These are phyloP conservation scores for Microcebus jonahi DNA, from an alignment of 2,113 vertebrate species.

Conservation along the genomic window DNA sequence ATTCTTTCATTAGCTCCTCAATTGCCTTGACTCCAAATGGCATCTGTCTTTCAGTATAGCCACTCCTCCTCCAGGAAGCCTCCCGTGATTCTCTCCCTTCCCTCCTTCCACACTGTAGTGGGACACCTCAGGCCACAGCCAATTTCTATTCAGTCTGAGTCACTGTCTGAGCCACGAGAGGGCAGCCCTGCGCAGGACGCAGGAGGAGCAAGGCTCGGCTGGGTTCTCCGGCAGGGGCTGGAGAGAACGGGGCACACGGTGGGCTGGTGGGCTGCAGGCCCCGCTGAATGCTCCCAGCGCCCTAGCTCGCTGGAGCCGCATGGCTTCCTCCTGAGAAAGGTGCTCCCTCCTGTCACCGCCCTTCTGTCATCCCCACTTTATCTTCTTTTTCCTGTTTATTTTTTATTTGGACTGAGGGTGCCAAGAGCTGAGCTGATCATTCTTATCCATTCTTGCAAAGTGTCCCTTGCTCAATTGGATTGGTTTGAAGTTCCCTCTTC, in stretches of 20 bases:
- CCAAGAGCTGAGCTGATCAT: not conserved
- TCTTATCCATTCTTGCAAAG: not conserved
- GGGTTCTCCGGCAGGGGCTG: not conserved
- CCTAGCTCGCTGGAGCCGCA: not conserved
- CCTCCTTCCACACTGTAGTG: not conserved
- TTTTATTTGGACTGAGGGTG: not conserved
- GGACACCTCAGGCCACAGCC: not conserved
- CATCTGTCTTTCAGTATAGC: not conserved
- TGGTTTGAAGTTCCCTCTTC: not conserved
- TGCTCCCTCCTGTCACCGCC: not conserved
- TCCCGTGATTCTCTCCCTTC: not conserved
- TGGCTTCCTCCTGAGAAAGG: not conserved
- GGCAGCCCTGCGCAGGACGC: not conserved
- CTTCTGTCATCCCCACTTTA: not conserved
- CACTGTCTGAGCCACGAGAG: not conserved
- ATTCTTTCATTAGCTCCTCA: not conserved
- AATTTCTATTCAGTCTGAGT: not conserved
- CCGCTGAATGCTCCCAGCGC: fast-evolving
- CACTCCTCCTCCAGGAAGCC: not conserved
- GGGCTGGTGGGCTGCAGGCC: too few species aligned
- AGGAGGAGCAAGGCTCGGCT: too few species aligned
- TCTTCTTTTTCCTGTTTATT: not conserved
- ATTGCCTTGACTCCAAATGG: not conserved
- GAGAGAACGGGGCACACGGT: too few species aligned
- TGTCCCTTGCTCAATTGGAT: not conserved